Percentiles rank a stretch among this genome's conserved stretches.
Evolutionary conservation across 2,113 vertebrate species (phyloP).

Genomic region (Semicossyphus pulcher): DNA sequence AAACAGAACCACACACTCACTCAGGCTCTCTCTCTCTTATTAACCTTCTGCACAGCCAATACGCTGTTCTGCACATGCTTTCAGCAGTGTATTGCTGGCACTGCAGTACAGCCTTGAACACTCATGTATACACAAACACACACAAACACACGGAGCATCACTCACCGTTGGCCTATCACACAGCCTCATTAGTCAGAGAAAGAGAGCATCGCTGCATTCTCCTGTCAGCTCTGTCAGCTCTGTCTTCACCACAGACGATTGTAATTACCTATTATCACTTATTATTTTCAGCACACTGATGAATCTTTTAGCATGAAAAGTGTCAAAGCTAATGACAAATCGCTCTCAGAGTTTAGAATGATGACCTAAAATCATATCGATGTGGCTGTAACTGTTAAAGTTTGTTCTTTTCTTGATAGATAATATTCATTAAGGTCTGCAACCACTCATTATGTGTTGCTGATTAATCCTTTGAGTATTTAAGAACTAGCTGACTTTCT

Average conservation of each 20-base stretch:
- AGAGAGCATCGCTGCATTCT: constrained; percentile 7
- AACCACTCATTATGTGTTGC: not conserved
- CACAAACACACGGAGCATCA: constrained; percentile 11
- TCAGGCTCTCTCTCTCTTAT: constrained; percentile 51
- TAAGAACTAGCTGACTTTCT: not conserved
- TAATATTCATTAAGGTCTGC: not conserved
- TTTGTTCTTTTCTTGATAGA: not conserved
- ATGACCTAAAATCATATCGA: not conserved
- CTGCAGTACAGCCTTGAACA: constrained; percentile 23
- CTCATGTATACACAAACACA: constrained; percentile 6
- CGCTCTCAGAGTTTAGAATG: not conserved
- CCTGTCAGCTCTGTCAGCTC: constrained; percentile 1
- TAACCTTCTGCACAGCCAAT: constrained; percentile 56
- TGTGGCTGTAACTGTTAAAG: not conserved
- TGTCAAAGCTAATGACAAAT: constrained; percentile 1
- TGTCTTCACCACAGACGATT: constrained; percentile 5
- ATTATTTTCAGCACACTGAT: constrained; percentile 25
- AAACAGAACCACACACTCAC: constrained; percentile 24
- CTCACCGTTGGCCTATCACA: constrained; percentile 29
- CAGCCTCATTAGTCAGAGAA: constrained; percentile 41
- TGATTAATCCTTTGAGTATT: not conserved
- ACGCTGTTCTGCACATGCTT: constrained; percentile 20
- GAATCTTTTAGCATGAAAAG: not conserved
- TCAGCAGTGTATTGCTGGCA: constrained; percentile 31
- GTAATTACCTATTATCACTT: not conserved